Conservation (phyloP, 1,140 invertebrate species). For the Eurosta solidaginis region DNA sequence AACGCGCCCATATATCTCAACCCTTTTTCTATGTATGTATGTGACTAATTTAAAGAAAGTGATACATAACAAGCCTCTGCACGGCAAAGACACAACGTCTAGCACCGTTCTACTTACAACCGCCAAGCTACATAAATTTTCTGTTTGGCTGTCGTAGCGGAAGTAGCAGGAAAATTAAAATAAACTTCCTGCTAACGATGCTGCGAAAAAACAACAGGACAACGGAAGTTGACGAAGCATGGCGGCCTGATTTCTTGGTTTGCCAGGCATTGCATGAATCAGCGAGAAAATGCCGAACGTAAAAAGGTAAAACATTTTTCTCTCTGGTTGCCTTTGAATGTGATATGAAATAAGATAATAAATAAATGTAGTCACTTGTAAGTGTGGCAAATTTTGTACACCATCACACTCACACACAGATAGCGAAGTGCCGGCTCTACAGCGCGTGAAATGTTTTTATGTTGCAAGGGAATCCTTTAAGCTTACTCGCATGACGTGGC, state of each 20-base stretch:
- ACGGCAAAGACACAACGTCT: neutral
- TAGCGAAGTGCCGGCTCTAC: too few species aligned
- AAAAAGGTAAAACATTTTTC: neutral
- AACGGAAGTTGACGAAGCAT: neutral
- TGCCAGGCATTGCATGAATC: neutral
- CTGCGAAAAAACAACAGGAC: neutral
- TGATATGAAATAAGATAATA: neutral
- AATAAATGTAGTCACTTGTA: neutral
- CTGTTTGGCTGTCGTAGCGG: neutral
- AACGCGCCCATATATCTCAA: neutral
- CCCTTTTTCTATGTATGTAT: neutral
- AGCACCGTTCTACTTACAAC: neutral
- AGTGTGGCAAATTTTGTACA: neutral
- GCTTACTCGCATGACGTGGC: neutral
- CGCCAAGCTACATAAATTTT: neutral
- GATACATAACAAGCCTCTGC: conserved; percentile 8
- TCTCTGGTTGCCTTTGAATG: conserved; percentile 2
- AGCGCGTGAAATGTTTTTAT: too few species aligned
- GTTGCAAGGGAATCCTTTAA: too few species aligned
- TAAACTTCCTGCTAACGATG: neutral
- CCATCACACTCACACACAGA: too few species aligned
- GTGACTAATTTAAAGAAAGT: neutral
- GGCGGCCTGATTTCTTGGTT: neutral
- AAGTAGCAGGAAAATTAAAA: conserved; percentile 11
- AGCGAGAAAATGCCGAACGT: neutral